Evolutionary conservation across 2,888 invertebrate genomes (phyloP).

Genomic region (Morpho helenor): DNA sequence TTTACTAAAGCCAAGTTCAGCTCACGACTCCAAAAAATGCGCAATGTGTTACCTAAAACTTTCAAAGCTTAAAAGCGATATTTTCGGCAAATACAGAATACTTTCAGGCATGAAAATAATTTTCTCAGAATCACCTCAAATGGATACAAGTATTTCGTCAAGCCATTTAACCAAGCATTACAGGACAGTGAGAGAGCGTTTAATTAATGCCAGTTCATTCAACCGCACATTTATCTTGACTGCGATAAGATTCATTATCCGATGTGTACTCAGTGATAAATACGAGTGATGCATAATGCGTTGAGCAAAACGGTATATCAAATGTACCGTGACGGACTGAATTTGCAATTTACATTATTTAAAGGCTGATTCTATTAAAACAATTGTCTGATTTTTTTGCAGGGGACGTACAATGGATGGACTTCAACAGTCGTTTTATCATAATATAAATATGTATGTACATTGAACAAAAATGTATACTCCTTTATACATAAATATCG

Average conservation of each 20-base stretch:
- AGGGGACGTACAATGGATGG: too few relatives aligned
- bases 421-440: too few relatives aligned
- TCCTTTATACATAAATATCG: too few relatives aligned
- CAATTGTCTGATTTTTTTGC: too few relatives aligned
- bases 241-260: slow-evolving; percentile 34
- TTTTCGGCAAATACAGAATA: background rate
- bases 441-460: too few relatives aligned
- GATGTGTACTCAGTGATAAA: slow-evolving; percentile 16
- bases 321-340: slow-evolving; percentile 52
- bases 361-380: slow-evolving; percentile 1
- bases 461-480: too few relatives aligned
- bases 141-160: slow-evolving; percentile 52
- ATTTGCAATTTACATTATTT: slow-evolving; percentile 61
- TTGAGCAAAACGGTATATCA: slow-evolving; percentile 52
- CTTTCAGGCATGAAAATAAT: slow-evolving; percentile 38
- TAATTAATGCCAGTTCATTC: slow-evolving; percentile 58
- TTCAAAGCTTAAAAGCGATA: too few relatives aligned
- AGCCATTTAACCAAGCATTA: slow-evolving; percentile 64
- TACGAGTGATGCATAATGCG: slow-evolving; percentile 43
- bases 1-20: too few relatives aligned
- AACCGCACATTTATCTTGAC: slow-evolving; percentile 29
- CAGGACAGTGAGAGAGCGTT: slow-evolving; percentile 63
- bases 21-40: too few relatives aligned
- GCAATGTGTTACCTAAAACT: too few relatives aligned
- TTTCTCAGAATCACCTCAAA: slow-evolving; percentile 47